A percentile compares a stretch with the other conserved stretches of the same genome.
Evolutionary conservation across 2,113 vertebrate species (phyloP).

Genomic region (Eulemur rufifrons): DNA sequence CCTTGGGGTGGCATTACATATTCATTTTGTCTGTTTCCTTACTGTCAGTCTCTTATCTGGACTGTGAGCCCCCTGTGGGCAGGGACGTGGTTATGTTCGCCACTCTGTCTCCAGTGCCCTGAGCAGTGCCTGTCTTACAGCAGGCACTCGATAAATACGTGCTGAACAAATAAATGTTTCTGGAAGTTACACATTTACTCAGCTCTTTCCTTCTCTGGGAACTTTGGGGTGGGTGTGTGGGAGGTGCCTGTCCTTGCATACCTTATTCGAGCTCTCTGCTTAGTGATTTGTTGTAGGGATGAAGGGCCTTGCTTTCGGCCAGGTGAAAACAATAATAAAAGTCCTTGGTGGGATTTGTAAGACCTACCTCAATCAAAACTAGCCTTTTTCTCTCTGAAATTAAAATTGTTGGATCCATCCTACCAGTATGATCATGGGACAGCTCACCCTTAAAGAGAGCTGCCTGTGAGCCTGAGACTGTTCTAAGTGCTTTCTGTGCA

Average conservation of each 20-base stretch:
- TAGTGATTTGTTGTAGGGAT: background rate
- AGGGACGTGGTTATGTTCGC: background rate
- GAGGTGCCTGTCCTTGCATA: no score
- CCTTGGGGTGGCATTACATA: background rate
- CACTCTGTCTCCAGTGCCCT: background rate
- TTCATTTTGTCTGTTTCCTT: background rate
- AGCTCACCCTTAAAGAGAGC: background rate
- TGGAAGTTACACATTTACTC: background rate
- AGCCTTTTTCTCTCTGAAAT: background rate
- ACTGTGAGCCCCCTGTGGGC: background rate
- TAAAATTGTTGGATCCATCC: background rate
- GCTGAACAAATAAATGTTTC: background rate
- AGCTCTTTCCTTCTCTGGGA: background rate
- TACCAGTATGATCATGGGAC: background rate
- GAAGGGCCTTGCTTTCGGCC: background rate
- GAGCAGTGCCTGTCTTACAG: background rate
- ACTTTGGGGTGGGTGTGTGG: background rate
- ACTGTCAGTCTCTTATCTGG: background rate
- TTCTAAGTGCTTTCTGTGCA: background rate
- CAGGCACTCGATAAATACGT: background rate
- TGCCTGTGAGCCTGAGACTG: no score
- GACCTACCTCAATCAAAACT: background rate
- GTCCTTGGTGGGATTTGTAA: background rate
- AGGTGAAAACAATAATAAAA: background rate
- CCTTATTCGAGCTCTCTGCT: background rate